Base-by-base conservation (phyloP, 2,797 vertebrate species). In the Chrysolophus pictus region DNA sequence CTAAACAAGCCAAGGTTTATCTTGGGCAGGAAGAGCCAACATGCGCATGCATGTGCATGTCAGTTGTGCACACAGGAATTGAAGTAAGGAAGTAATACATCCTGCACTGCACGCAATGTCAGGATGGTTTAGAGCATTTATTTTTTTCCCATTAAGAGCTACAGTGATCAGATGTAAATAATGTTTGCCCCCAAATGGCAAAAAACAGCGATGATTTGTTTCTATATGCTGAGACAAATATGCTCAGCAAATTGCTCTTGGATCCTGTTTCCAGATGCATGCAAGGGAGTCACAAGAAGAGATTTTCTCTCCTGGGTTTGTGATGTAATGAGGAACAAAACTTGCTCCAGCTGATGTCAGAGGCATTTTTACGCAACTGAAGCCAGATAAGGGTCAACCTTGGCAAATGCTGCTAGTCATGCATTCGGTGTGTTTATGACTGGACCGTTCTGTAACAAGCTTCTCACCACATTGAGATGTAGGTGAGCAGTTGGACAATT, bases 41-140 rank as follows among this genome's bases (percentile, higher is more conserved):
- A 0, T 79, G 29, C 8, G 21, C 5, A 0, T 10, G 24, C n/a
- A 14, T 37, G 31, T 8, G 12, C 29, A 22, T 58, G 42, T 82
- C 24, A 58, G 83, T 68, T 79, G 33, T 76, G 44, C 0, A 3
- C 63, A 44, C 0, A 3, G 59, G 47, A 73, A 58, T 28, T 11
- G 51, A 7, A 37, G 47, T 33, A 28, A 90, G 56, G 28, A 13
- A 70, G 41, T 35, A 51, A 8, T 15, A 28, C 5, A 4, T 72
- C 8, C 49, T 15, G 49, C 31, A 3, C 35, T 39, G n/a, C 6
- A 1, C 21, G 39, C 35, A 56, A 6, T 9, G 18, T 56, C 56
- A 47, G 2, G 0, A 70, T 19, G 11, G 18, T 39, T 86, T 63
- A 10, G 11, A 11, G 12, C 19, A 33, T 21, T 74, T n/a, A 5